Evolutionary conservation across 92 coral and sea anemone species (phyloP).

Genomic region (Hydrozoanthus gracilis): DNA sequence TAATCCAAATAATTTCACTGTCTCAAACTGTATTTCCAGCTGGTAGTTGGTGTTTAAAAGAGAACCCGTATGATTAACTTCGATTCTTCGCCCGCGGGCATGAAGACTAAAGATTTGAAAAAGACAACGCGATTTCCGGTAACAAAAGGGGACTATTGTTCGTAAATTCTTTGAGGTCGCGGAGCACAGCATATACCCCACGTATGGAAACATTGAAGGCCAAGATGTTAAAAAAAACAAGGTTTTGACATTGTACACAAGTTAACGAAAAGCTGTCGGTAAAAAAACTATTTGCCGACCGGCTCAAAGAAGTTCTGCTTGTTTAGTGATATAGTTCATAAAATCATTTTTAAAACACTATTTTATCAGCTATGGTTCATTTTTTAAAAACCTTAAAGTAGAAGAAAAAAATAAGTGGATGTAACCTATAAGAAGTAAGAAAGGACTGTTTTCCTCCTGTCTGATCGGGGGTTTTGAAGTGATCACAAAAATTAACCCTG

Average conservation of each 20-base stretch:
- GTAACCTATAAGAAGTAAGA: too few species aligned
- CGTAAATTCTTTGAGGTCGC: constrained; percentile 24
- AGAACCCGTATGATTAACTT: background rate
- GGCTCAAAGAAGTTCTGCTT: too few species aligned
- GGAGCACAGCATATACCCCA: constrained; percentile 9
- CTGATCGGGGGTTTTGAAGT: too few species aligned
- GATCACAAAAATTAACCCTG: too few species aligned
- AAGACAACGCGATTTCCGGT: constrained; percentile 43
- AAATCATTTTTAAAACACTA: too few species aligned
- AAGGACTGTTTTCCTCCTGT: too few species aligned
- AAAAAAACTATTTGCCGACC: background rate
- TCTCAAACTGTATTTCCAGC: constrained; percentile 17
- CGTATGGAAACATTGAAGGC: background rate
- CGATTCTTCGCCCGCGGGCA: constrained; percentile 29
- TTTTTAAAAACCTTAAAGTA: too few species aligned
- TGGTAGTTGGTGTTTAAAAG: constrained; percentile 12
- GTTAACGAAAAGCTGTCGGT: background rate
- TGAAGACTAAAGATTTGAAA: background rate
- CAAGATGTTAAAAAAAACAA: background rate
- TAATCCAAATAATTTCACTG: constrained; percentile 12
- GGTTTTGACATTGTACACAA: background rate
- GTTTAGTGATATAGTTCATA: too few species aligned
- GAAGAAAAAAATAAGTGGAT: too few species aligned
- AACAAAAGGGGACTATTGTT: constrained; percentile 40
- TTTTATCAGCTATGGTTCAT: too few species aligned